Evolutionary conservation across 1,140 invertebrate genomes (phyloP).

Genomic region (Zaprionus capensis): DNA sequence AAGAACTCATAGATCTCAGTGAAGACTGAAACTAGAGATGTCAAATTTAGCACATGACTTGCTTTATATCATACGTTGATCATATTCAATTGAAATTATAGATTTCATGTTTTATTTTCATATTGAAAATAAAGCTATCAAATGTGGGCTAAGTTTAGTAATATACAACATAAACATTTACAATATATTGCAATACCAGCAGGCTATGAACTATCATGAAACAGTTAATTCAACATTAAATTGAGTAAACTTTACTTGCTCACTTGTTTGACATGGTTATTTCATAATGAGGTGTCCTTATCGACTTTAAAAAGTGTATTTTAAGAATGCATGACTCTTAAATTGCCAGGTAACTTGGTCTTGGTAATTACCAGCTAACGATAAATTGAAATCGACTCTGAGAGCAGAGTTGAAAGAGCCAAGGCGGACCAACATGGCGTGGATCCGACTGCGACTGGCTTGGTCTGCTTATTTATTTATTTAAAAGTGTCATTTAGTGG

Average conservation of each 20-base stretch:
- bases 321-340: constrained; percentile 6
- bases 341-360: constrained; percentile 12
- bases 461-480: constrained; percentile 61
- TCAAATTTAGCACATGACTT: background rate
- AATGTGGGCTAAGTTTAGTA: background rate
- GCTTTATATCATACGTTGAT: background rate
- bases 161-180: background rate
- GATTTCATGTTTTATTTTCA: no score
- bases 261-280: background rate
- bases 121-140: background rate
- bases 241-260: background rate
- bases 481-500: constrained; percentile 49
- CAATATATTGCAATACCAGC: no score
- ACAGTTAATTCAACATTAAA: no score
- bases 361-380: constrained; percentile 9
- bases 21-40: background rate
- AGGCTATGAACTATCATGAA: background rate
- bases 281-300: background rate
- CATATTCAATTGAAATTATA: background rate
- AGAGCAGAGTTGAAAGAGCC: constrained; percentile 3
- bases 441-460: constrained; percentile 14
- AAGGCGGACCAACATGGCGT: background rate
- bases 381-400: constrained; percentile 1
- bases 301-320: background rate
- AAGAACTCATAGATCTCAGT: background rate